These are phyloP conservation scores for Trematomus bernacchii DNA, from an alignment of 2,797 vertebrate species.

Conservation along the genomic window DNA sequence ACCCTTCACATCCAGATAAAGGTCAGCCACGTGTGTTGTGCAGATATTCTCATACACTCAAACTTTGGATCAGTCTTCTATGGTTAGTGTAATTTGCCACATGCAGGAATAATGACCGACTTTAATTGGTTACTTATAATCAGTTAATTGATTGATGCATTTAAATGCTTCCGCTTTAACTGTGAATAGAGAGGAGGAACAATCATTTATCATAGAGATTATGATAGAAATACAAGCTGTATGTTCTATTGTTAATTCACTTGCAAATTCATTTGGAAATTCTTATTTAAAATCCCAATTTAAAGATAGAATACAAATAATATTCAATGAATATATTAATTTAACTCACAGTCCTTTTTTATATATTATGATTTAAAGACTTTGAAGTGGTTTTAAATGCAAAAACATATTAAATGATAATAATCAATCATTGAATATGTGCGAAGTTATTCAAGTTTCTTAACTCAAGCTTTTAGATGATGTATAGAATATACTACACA, in stretches of 20 bases:
- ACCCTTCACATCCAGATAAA: slow-evolving; percentile 28
- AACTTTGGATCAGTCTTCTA: slow-evolving; percentile 20
- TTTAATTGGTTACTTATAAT: slow-evolving; percentile 38
- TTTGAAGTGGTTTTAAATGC: neutral
- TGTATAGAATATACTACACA: neutral
- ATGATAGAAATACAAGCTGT: slow-evolving; percentile 6
- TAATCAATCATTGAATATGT: neutral
- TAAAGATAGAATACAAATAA: neutral
- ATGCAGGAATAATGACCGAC: slow-evolving; percentile 35
- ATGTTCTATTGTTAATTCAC: neutral
- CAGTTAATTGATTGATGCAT: slow-evolving; percentile 30
- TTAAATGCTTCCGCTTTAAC: slow-evolving; percentile 7
- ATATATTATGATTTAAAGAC: slow-evolving; percentile 1
- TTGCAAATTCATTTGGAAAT: neutral
- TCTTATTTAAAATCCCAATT: neutral
- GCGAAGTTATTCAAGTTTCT: neutral
- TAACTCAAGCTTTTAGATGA: neutral
- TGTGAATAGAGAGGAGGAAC: neutral
- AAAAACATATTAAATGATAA: neutral
- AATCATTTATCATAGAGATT: neutral
- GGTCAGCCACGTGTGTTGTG: neutral
- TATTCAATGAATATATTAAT: neutral
- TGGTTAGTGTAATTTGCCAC: slow-evolving; percentile 10
- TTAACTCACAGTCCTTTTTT: slow-evolving; percentile 3
- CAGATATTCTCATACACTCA: neutral